phyloP scores from a whole-genome alignment of 2,113 vertebrate genomes.

The Tetrao urogallus region DNA sequence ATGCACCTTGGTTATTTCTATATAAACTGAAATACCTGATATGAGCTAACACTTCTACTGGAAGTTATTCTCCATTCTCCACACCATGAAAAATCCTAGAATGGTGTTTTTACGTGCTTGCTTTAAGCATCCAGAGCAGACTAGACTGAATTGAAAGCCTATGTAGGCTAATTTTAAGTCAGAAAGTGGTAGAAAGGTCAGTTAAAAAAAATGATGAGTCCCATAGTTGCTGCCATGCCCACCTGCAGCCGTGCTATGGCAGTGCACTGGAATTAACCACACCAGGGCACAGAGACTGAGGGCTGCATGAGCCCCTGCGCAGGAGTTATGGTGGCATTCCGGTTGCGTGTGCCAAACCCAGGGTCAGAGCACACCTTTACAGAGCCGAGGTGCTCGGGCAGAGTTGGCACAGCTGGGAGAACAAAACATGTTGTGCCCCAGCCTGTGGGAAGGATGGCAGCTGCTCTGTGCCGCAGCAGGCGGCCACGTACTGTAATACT shows the following conservation, averaged over 20 bases:
- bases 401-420: slow-evolving; percentile 9
- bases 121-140: not conserved
- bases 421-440: slow-evolving; percentile 21
- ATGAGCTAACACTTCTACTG: not conserved
- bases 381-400: slow-evolving; percentile 6
- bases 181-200: not conserved
- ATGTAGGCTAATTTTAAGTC: not conserved
- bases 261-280: not conserved
- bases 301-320: accelerated
- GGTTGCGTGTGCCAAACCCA: accelerated
- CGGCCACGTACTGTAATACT: not conserved
- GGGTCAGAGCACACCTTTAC: not conserved
- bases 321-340: not conserved
- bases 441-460: not conserved
- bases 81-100: not conserved
- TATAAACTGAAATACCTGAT: not conserved
- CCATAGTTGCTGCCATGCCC: accelerated
- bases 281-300: not conserved
- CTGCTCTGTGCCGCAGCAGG: not conserved
- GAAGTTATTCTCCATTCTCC: not conserved
- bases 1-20: not conserved
- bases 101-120: not conserved
- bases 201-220: not conserved
- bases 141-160: not conserved
- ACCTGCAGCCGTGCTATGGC: not conserved